phyloP scores from a whole-genome alignment of 2,797 vertebrate genomes.

The Falco columbarius region DNA sequence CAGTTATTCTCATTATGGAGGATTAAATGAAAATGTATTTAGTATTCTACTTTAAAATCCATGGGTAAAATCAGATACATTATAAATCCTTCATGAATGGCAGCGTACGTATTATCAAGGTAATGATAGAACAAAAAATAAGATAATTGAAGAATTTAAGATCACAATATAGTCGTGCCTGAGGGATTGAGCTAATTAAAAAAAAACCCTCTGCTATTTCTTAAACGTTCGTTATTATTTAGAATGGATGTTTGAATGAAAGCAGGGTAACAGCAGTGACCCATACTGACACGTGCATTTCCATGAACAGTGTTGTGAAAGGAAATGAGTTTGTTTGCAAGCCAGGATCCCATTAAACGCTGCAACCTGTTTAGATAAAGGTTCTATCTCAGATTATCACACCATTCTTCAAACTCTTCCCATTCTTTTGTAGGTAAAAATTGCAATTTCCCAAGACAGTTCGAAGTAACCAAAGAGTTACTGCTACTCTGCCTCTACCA shows the following conservation, averaged over 20 bases:
- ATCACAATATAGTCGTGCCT: not conserved
- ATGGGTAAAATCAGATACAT: not conserved
- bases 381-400: not conserved
- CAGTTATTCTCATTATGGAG: not conserved
- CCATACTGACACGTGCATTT: not conserved
- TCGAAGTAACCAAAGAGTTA: not conserved
- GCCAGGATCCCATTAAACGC: not conserved
- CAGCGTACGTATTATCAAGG: not conserved
- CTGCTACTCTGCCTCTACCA: not conserved
- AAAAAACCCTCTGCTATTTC: not conserved
- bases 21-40: not conserved
- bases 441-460: not conserved
- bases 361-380: not conserved
- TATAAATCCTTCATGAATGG: not conserved
- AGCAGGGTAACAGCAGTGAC: constrained; percentile 6
- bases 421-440: not conserved
- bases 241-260: not conserved
- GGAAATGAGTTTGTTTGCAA: not conserved
- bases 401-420: not conserved
- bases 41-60: not conserved
- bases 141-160: not conserved
- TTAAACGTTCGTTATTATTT: not conserved
- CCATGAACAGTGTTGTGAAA: not conserved
- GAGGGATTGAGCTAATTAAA: not conserved
- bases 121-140: not conserved